Evolutionary conservation across 2,113 vertebrate species (phyloP), one percentile per base, ranked within the genome.

Genomic region (Mus spicilegus): DNA sequence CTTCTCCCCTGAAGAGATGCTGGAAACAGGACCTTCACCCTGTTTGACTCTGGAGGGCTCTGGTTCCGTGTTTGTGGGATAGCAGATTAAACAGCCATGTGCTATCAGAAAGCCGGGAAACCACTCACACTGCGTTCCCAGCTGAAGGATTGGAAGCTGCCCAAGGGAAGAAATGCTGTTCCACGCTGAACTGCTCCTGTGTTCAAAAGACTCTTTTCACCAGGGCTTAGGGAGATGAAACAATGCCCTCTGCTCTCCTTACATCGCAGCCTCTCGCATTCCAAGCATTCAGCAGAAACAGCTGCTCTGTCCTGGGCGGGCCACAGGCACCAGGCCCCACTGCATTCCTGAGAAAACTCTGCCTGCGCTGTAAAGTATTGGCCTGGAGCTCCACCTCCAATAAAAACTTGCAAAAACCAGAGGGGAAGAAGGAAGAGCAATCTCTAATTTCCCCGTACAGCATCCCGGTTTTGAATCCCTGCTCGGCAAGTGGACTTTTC

Each of bases 181-280:
- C 95, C 91, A 86, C 78, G 81, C 82, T 0, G 19, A 95, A 95
- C 78, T 94, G 95, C 96, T 95, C 97, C 93, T 11, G 2, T 80
- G 10, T 91, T 98, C 96, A 97, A 98, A 98, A 97, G 97, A 95
- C 94, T 89, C 98, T 98, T 98, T 98, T 98, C 95, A 98, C 82
- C 80, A 5, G 54, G 92, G 95, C 46, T 78, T 70, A 78, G 84
- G 51, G 90, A 3, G 33, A 33, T 19, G 49, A 54, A 65, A 90
- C 87, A 90, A 56, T 22, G 67, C 46, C 94, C 94, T 98, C 98
- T 82, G 94, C 97, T 98, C 96, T 98, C 96, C 94, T 98, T 94
- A 98, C 96, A 98, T 98, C 97, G 98, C 61, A 14, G 22, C 91
- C 92, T 78, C 97, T 98, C 95, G 94, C 46, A 26, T 98, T 96